Conservation (phyloP, 2,888 invertebrate species). For the Monopis laevigella region DNA sequence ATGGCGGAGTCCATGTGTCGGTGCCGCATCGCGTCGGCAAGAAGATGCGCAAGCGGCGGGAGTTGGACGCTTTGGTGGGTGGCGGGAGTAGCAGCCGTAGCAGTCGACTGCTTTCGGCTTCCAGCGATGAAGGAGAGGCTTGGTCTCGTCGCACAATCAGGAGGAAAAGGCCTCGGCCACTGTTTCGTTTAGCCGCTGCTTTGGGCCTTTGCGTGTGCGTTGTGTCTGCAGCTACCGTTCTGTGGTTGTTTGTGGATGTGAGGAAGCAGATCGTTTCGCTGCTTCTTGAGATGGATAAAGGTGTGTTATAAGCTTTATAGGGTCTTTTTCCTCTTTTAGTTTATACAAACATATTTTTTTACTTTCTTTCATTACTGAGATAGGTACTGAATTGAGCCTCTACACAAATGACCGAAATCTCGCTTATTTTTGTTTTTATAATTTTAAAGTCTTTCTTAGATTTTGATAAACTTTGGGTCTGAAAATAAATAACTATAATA, state of each 20-base stretch:
- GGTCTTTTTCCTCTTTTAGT: too few relatives aligned
- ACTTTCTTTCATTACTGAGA: too few relatives aligned
- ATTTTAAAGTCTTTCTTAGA: too few relatives aligned
- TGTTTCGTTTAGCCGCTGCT: slow-evolving; percentile 68
- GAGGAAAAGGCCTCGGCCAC: slow-evolving; percentile 54
- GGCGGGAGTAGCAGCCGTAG: slow-evolving; percentile 51
- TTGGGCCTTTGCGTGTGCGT: slow-evolving; percentile 70
- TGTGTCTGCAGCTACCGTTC: slow-evolving; percentile 71
- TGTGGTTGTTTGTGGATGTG: slow-evolving; percentile 75
- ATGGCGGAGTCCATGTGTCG: slow-evolving; percentile 68
- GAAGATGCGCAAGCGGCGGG: slow-evolving; percentile 81
- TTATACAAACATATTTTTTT: too few relatives aligned
- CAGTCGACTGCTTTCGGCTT: slow-evolving; percentile 70
- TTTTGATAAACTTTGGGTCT: too few relatives aligned
- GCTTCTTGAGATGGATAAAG: slow-evolving; percentile 73
- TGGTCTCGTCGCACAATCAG: slow-evolving; percentile 46
- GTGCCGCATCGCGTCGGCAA: slow-evolving; percentile 74
- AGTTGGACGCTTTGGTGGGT: slow-evolving; percentile 76
- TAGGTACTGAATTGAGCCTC: too few relatives aligned
- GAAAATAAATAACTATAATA: too few relatives aligned
- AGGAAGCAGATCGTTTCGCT: slow-evolving; percentile 72
- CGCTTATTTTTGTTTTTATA: too few relatives aligned
- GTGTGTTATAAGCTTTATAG: slow-evolving; percentile 51
- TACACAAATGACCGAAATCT: too few relatives aligned
- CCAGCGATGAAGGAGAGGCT: slow-evolving; percentile 67